Base-by-base conservation (phyloP, 2,888 invertebrate genomes). In the Eilema griseolum region DNA sequence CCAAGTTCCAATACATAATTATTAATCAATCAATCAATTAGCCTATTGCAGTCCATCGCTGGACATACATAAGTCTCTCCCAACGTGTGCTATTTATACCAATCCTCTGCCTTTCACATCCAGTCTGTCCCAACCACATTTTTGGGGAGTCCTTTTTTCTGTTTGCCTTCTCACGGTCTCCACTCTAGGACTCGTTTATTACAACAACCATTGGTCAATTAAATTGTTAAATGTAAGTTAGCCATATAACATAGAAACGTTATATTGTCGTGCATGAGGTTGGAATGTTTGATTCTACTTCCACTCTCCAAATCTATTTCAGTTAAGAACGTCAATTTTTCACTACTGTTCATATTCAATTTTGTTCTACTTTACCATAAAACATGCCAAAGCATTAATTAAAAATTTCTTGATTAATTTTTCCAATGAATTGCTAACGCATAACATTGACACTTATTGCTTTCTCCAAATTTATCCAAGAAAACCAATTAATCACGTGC, bases 401-500 rank as follows among this genome's bases (percentile, higher is more conserved):
- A 84, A 85, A 86, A 87, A 78, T 86, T 83, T 86, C 87, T 87
- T 92, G 88, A 91, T 90, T 91, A 91, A 92, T 90, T 89, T 87
- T 86, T 85, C 87, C 85, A 88, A 90, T 89, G 89, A 89, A 90
- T 90, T 85, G 82, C 80, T 86, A 88, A 89, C 86, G 82, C 85
- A 88, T 88, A 91, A 92, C 93, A 95, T 95, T 95, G 94, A 95
- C 95, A 95, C 94, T 95, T 95, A 95, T 95, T 95, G 91, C 94
- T 90, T 89, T 84, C 80, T 82, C 82, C 77, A 83, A 89, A 92
- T 90, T 93, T 92, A 88, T 89, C 85, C 87, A 84, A 83, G 86
- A 90, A 91, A 92, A 92, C 89, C 93, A 95, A 95, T 95, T 95
- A 95, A 95, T 95, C 95, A 95, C 92, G 93, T 90, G 88, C 87